Evolutionary conservation across 2,113 vertebrate genomes (phyloP).

Genomic region (Sander lucioperca): DNA sequence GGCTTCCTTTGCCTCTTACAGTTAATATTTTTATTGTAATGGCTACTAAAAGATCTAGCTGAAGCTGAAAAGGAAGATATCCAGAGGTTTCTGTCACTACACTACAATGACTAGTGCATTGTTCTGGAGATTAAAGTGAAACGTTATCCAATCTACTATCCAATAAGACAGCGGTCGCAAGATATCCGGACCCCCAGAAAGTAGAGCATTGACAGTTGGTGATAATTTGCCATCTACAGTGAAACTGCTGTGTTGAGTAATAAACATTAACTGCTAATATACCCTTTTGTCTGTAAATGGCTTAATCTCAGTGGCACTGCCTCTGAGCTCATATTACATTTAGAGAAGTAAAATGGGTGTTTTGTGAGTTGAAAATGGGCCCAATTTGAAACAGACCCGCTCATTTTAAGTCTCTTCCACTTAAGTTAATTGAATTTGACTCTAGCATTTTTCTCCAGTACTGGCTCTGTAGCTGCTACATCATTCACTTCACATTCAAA

Average conservation of each 20-base stretch:
- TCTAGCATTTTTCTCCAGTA: conserved; percentile 57
- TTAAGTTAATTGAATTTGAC: conserved; percentile 81
- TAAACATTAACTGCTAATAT: conserved; percentile 54
- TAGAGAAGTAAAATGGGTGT: conserved; percentile 66
- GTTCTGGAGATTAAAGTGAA: conserved; percentile 57
- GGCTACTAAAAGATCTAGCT: conserved; percentile 34
- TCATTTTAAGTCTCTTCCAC: conserved; percentile 70
- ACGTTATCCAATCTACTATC: conserved; percentile 14
- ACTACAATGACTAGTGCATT: conserved; percentile 10
- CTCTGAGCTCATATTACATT: conserved; percentile 64
- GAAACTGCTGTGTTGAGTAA: conserved; percentile 56
- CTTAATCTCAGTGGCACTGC: conserved; percentile 55
- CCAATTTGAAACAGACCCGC: conserved; percentile 73
- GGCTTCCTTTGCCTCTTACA: conserved; percentile 36
- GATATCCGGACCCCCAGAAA: conserved; percentile 46
- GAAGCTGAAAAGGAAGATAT: conserved; percentile 41
- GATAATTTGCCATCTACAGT: conserved; percentile 65
- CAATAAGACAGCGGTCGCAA: conserved; percentile 18
- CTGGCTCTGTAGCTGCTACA: conserved; percentile 41
- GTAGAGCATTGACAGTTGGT: conserved; percentile 48
- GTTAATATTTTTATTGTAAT: conserved; percentile 51
- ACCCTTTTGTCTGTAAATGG: conserved; percentile 57
- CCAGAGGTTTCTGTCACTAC: conserved; percentile 27
- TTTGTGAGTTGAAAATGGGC: conserved; percentile 68
- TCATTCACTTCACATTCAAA: conserved; percentile 49